Evolutionary conservation across 1,140 invertebrate species (phyloP).

Genomic region (Venustaconcha ellipsiformis): DNA sequence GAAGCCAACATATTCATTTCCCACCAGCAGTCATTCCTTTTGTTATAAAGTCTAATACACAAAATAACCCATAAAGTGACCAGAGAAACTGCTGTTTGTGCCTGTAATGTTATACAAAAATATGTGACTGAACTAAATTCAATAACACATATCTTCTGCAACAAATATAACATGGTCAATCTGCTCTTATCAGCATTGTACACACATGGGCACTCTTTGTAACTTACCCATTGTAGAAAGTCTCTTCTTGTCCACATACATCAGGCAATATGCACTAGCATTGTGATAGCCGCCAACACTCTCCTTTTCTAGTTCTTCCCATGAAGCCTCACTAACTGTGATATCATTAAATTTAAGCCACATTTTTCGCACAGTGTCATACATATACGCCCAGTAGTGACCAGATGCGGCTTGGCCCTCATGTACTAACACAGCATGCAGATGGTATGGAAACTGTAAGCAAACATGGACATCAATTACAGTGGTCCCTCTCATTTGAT

Average conservation of each 20-base stretch:
- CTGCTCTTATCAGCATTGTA: no score
- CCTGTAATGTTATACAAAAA: no score
- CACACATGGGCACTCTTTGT: no score
- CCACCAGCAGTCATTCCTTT: no score
- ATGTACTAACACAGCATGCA: conserved; percentile 73
- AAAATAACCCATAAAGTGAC: no score
- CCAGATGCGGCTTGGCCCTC: conserved; percentile 73
- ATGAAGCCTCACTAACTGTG: conserved; percentile 69
- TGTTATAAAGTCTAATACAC: no score
- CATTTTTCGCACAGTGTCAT: conserved; percentile 49
- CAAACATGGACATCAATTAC: background rate
- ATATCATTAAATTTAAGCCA: conserved; percentile 73
- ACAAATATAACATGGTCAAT: no score
- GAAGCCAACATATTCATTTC: no score
- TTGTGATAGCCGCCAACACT: conserved; percentile 72
- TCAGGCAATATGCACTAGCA: conserved; percentile 72
- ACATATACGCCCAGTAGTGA: conserved; percentile 73
- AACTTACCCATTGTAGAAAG: conserved; percentile 6
- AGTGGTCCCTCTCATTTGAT: no score
- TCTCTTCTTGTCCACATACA: conserved; percentile 68
- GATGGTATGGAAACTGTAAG: conserved; percentile 66
- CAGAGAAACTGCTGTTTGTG: no score
- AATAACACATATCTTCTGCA: no score
- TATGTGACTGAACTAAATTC: no score
- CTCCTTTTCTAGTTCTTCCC: conserved; percentile 71